Evolutionary conservation across 1,140 invertebrate genomes (phyloP).

Genomic region (Cherax destructor): DNA sequence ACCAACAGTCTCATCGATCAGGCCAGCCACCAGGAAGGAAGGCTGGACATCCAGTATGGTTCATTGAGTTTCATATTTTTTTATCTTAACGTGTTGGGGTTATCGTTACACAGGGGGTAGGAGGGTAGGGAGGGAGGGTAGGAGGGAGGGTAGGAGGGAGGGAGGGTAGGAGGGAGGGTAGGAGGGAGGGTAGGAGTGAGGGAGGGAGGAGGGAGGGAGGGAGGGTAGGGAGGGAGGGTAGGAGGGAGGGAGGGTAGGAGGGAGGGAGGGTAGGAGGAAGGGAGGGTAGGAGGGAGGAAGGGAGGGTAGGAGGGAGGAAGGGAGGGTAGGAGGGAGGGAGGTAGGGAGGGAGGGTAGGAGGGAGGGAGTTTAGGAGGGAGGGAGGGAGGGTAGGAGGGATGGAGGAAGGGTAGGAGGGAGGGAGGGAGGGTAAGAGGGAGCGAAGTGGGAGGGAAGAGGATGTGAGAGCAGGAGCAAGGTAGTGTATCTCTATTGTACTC

Average conservation of each 20-base stretch:
- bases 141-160: too few species aligned
- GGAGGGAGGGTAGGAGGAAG: too few species aligned
- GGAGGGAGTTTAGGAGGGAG: background rate
- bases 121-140: background rate
- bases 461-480: background rate
- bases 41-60: too few species aligned
- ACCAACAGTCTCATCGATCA: too few species aligned
- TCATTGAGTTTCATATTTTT: background rate
- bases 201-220: background rate
- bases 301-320: background rate
- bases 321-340: too few species aligned
- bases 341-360: too few species aligned
- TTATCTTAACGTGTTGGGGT: background rate
- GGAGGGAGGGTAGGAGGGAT: too few species aligned
- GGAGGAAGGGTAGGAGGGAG: background rate
- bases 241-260: background rate
- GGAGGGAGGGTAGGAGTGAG: background rate
- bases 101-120: background rate
- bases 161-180: too few species aligned
- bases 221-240: background rate
- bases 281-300: too few species aligned
- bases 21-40: too few species aligned
- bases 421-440: background rate
- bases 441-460: background rate
- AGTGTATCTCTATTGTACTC: too few species aligned